phyloP scores from a whole-genome alignment of 2,797 vertebrate genomes.

The Peromyscus melanophrys region DNA sequence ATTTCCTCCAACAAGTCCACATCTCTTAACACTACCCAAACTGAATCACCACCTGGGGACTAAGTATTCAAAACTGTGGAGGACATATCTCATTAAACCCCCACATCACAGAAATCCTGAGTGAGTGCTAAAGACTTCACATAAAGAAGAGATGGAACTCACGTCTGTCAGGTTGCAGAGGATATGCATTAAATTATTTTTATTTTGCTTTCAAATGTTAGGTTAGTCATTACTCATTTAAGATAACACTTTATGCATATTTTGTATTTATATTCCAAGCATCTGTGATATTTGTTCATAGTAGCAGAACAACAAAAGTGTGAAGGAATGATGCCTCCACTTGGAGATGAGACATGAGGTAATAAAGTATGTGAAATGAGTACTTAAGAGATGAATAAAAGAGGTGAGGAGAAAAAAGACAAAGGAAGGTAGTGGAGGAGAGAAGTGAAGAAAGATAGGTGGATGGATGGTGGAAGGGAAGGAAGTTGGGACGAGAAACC shows the following conservation, averaged over 20 bases:
- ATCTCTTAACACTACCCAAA: neutral
- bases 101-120: neutral
- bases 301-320: neutral
- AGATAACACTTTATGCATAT: neutral
- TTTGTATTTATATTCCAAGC: neutral
- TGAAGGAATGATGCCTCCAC: neutral
- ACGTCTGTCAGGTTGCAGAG: neutral
- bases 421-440: neutral
- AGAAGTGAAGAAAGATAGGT: neutral
- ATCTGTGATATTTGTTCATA: neutral
- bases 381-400: neutral
- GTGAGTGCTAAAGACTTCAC: neutral
- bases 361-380: neutral
- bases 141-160: neutral
- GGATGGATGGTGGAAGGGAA: too few species aligned
- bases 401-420: too few species aligned
- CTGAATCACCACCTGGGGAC: too few species aligned
- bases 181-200: neutral
- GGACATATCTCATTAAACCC: neutral
- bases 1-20: neutral
- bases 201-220: neutral
- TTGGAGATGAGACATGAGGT: neutral
- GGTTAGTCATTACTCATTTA: conserved; percentile 1
- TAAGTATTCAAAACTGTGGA: neutral
- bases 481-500: neutral